Base-by-base conservation (phyloP, 1,140 invertebrate genomes). In the Ceratitis capitata region DNA sequence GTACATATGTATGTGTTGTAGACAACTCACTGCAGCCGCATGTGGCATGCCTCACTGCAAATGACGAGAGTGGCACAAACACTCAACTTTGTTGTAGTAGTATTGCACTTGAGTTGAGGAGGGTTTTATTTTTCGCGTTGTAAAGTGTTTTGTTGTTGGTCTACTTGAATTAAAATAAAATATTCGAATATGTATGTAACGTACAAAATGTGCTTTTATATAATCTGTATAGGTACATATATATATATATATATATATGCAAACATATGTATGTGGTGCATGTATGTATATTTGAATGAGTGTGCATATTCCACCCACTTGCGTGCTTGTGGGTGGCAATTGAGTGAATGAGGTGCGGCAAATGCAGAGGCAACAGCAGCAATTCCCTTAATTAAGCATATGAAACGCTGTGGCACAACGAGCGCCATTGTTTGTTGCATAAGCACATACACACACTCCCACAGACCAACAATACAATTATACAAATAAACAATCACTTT, bases 301-400 rank as follows among this genome's bases (percentile, higher is more conserved):
- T 74, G 19, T n/a, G 39, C 9, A 19, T 47, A 23, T 74, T 12
- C 39, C 49, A 53, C 47, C 32, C 82, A 51, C 14, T 32, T 32
- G 47, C 32, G 47, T 23, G 82, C 14, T 32, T 32, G 47, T 51
- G 47, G 47, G 82, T 53, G 47, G 26, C 47, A 3, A 16, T 47
- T 47, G 19, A n/a, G 16, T 29, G 19, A n/a, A 14, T 29, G 78
- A 16, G 29, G 26, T 32, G 45, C 9, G 42, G 35, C 82, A 83
- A 51, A 45, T 83, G 26, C 29, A 78, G 29, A n/a, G n/a, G n/a
- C n/a, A n/a, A n/a, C n/a, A n/a, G 0, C 69, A 78, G 69, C 47
- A 64, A 84, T 84, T 84, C 53, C 53, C 51, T 61, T 84, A 84
- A 84, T 84, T 84, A 84, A 84, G 83, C 83, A 35, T 45, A 84